phyloP scores from a whole-genome alignment of 2,888 invertebrate genomes.

The Sussaba pulchella region DNA sequence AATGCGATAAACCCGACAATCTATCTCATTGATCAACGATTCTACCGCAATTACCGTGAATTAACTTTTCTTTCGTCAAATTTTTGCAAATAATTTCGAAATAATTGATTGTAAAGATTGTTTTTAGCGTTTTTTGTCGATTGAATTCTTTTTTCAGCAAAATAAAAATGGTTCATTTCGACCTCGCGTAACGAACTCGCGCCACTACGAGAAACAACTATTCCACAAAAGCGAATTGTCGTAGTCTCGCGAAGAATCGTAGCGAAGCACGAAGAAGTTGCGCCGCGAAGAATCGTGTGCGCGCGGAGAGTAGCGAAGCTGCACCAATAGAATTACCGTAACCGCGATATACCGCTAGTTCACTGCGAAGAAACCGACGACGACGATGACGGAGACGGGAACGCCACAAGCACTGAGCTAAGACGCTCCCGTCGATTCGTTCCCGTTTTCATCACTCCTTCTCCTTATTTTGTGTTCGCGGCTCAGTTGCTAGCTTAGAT shows the following conservation, averaged over 20 bases:
- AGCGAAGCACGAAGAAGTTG: constrained; percentile 63
- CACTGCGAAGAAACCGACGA: constrained; percentile 45
- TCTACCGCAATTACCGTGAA: no score
- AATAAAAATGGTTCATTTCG: no score
- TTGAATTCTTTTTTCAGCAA: no score
- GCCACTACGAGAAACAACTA: constrained; percentile 13
- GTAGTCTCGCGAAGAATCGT: constrained; percentile 24
- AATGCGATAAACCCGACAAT: no score
- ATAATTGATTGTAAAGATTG: no score
- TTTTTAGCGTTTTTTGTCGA: no score
- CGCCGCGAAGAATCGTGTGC: constrained; percentile 55
- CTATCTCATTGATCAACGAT: no score
- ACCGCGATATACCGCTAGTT: constrained; percentile 69
- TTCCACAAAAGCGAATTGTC: constrained; percentile 55
- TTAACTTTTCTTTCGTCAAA: no score
- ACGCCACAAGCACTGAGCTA: constrained; percentile 45
- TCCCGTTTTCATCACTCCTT: constrained; percentile 77
- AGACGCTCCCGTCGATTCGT: constrained; percentile 75
- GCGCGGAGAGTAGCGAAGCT: constrained; percentile 61
- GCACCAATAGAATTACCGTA: constrained; percentile 69
- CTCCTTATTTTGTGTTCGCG: constrained; percentile 1
- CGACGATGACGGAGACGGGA: constrained; percentile 44
- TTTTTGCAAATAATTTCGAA: no score
- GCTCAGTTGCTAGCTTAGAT: constrained; percentile 8
- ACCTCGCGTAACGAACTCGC: no score